Evolutionary conservation across 2,888 invertebrate species (phyloP), one percentile per base, ranked within the genome.

Genomic region (Leptinotarsa rubiginosa): DNA sequence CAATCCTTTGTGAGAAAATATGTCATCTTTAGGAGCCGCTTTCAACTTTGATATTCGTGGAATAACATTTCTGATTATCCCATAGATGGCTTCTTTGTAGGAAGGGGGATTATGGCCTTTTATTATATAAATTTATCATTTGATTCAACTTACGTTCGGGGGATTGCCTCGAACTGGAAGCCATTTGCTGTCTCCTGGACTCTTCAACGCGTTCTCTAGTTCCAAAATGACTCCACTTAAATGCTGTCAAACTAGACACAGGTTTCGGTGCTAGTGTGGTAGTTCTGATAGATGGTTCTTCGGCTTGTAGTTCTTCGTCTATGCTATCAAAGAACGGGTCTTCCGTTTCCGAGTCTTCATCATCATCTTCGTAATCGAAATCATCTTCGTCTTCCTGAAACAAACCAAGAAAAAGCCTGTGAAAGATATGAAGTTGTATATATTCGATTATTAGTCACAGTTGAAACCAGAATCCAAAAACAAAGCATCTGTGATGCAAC

Each of bases 181-280:
- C 64, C n/a, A 83, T 74, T 20, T 85, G 84, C 65, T 83, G 82
- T 56, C 82, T 83, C 71, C 87, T 82, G 16, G 85, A 86, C 76
- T 87, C 86, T 73, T 85, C 84, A 1, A 88, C 85, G 56, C 82
- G 80, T 56, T 82, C 80, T 73, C 84, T 83, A 0, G 86, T 87
- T 10, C 88, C 88, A 69, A 83, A 87, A 78, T 85, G 84, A 25
- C 81, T 80, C 88, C 88, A 88, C 81, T 88, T 88, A 75, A 82
- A 85, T 65, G 86, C 84, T 3, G 86, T 85, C 31, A 87, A 78
- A 7, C 85, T 81, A 4, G 86, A 79, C 4, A 78, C 69, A 13
- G 72, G 66, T 54, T 68, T 73, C 22, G 75, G 70, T 15, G 73
- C 73, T 66, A 72, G 20, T 3, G 66, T 69, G 1, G 70, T 69